Evolutionary conservation across 1,140 invertebrate species (phyloP).

Genomic region (Dendroctonus ponderosae): DNA sequence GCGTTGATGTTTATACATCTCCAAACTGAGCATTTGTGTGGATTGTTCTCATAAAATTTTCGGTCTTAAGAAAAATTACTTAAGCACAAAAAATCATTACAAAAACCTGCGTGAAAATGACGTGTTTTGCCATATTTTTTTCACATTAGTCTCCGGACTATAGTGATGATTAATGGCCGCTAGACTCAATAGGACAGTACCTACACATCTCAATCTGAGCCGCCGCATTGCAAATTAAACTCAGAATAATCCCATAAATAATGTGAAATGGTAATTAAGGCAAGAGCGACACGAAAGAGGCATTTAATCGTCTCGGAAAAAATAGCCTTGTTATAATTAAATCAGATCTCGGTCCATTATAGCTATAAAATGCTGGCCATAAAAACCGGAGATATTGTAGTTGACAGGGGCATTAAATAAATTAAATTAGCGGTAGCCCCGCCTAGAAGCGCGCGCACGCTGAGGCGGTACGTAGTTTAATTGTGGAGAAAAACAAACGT

Average conservation of each 20-base stretch:
- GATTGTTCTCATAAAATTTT: too few species aligned
- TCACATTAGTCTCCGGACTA: too few species aligned
- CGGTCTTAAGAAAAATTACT: too few species aligned
- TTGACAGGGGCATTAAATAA: conserved; percentile 34
- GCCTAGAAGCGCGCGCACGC: conserved; percentile 40
- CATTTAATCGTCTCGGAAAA: conserved; percentile 18
- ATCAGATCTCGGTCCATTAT: conserved; percentile 26
- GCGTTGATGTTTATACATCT: too few species aligned
- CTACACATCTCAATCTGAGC: too few species aligned
- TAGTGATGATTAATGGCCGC: too few species aligned
- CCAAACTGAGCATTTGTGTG: too few species aligned
- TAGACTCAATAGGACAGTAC: too few species aligned
- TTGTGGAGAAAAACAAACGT: conserved; percentile 37
- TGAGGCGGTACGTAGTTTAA: conserved; percentile 37
- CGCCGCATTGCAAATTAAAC: background rate
- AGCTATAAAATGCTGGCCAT: conserved; percentile 26
- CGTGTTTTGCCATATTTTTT: too few species aligned
- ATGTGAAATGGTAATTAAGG: conserved; percentile 29
- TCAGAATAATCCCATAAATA: conserved; percentile 18
- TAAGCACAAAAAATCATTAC: too few species aligned
- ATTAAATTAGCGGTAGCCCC: conserved; percentile 27
- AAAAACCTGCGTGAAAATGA: too few species aligned
- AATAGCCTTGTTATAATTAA: conserved; percentile 24
- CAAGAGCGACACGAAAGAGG: conserved; percentile 16
- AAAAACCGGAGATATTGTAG: conserved; percentile 31